Conservation (phyloP, 2,797 vertebrate species). For the Mus minutoides region DNA sequence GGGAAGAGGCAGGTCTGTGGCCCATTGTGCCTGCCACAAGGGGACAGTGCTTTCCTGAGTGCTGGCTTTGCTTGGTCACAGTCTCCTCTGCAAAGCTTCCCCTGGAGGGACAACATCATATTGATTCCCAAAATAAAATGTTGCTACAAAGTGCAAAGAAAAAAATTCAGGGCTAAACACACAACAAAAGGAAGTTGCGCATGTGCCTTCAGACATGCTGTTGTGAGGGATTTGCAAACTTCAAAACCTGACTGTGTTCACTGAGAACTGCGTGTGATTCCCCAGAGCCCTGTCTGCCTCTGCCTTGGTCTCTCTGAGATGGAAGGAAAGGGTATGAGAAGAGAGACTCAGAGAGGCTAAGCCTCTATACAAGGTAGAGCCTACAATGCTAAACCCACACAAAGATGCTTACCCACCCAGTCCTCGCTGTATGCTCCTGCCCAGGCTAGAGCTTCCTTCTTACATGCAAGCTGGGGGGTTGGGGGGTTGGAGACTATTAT, state of each 20-base stretch:
- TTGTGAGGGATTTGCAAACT: background rate
- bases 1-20: rapidly evolving
- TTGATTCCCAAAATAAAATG: background rate
- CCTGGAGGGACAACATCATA: background rate
- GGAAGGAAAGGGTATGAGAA: background rate
- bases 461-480: background rate
- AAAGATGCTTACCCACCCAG: rapidly evolving
- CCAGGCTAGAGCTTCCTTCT: background rate
- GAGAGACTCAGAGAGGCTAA: too few species aligned
- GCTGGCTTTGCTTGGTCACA: background rate
- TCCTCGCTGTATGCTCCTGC: background rate
- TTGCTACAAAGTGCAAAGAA: background rate
- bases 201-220: background rate
- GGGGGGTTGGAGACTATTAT: background rate
- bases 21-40: rapidly evolving
- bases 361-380: background rate
- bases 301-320: background rate
- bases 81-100: background rate
- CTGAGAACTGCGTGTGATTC: background rate
- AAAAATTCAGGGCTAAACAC: background rate
- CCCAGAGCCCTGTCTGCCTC: rapidly evolving
- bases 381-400: too few species aligned
- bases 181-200: background rate
- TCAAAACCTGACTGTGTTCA: too few species aligned
- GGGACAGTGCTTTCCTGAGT: background rate